A percentile compares a stretch with the other conserved stretches of the same genome.
Evolutionary conservation across 2,888 invertebrate genomes (phyloP).

Genomic region (Erannis defoliaria): DNA sequence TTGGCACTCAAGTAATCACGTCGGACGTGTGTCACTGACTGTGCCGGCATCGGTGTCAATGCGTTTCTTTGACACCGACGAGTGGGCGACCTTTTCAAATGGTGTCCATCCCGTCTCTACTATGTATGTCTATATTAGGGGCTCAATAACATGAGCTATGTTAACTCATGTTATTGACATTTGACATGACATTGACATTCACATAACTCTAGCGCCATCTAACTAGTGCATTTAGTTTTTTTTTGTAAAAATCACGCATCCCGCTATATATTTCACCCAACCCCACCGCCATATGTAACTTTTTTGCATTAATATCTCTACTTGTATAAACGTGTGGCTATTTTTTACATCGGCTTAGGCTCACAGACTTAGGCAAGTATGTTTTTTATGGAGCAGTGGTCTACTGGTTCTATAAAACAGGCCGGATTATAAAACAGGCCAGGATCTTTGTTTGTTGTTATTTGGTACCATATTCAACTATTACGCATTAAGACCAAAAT

Average conservation of each 20-base stretch:
- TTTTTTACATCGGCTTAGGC: constrained; percentile 35
- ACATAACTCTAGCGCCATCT: background rate
- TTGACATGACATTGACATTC: too few species aligned
- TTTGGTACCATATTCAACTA: too few species aligned
- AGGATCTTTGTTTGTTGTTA: background rate
- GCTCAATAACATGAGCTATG: too few species aligned
- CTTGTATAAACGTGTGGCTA: constrained; percentile 38
- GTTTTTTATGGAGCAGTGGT: constrained; percentile 7
- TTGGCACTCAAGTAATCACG: too few species aligned
- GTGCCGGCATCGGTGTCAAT: too few species aligned
- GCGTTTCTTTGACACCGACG: too few species aligned
- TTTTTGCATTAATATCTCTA: constrained; percentile 45
- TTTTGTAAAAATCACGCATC: background rate
- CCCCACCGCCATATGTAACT: constrained; percentile 35
- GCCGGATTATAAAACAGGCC: background rate
- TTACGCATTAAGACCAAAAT: too few species aligned
- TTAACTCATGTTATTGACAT: too few species aligned
- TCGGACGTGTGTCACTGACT: too few species aligned
- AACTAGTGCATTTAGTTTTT: background rate
- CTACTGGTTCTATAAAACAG: background rate
- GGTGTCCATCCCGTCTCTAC: too few species aligned
- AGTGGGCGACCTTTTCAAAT: too few species aligned
- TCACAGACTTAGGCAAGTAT: constrained; percentile 12
- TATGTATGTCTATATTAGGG: too few species aligned
- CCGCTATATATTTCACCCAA: constrained; percentile 18